Conservation (phyloP, 2,797 vertebrate genomes). For the Antennarius maculatus region DNA sequence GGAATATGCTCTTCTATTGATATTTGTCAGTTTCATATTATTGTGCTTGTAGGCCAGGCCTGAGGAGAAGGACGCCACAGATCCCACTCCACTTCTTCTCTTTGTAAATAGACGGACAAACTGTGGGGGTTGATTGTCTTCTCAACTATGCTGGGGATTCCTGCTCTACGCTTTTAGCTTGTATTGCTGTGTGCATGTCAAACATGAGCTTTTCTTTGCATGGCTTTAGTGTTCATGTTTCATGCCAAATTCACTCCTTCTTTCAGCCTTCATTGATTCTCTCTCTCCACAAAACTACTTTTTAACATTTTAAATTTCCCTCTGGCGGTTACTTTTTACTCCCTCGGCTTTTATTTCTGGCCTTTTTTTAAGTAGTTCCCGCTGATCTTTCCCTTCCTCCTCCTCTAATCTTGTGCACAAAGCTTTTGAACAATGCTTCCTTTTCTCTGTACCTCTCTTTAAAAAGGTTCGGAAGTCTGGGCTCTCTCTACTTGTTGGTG, state of each 20-base stretch:
- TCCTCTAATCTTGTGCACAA: constrained; percentile 79
- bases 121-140: constrained; percentile 82
- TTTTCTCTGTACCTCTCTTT: constrained; percentile 81
- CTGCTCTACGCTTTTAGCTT: constrained; percentile 86
- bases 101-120: constrained; percentile 89
- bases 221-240: constrained; percentile 91
- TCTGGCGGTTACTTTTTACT: constrained; percentile 43
- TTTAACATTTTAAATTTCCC: constrained; percentile 53
- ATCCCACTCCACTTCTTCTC: constrained; percentile 68
- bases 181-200: constrained; percentile 89
- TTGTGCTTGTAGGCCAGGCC: constrained; percentile 86
- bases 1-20: constrained; percentile 88
- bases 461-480: constrained; percentile 59
- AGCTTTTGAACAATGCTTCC: constrained; percentile 86
- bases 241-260: constrained; percentile 81
- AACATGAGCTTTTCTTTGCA: constrained; percentile 91
- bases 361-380: constrained; percentile 53
- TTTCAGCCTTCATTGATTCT: constrained; percentile 72
- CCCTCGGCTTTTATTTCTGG: constrained; percentile 73
- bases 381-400: constrained; percentile 53
- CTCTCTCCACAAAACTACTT: constrained; percentile 74
- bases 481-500: constrained; percentile 51
- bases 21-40: constrained; percentile 92
- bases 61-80: constrained; percentile 71
- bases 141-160: constrained; percentile 78